phyloP scores from a whole-genome alignment of 2,888 invertebrate genomes.

The Apamea monoglypha region DNA sequence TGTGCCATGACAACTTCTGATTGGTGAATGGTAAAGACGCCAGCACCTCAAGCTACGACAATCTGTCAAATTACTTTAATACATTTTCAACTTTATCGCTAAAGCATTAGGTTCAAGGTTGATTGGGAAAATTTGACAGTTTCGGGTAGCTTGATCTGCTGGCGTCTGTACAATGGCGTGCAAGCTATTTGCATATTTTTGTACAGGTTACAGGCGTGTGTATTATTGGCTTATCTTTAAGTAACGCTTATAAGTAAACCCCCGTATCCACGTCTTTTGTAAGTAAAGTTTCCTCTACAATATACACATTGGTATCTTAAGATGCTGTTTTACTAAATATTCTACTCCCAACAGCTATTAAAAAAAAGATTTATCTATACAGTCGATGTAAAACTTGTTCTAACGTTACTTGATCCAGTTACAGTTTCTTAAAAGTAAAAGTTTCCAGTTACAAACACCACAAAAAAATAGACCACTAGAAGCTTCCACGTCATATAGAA shows the following conservation, averaged over 20 bases:
- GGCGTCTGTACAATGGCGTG: neutral
- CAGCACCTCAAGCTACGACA: too few species aligned
- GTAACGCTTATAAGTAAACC: neutral
- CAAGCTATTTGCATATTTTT: neutral
- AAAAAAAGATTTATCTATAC: slow-evolving; percentile 4
- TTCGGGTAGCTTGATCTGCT: too few species aligned
- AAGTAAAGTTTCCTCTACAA: neutral
- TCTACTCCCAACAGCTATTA: neutral
- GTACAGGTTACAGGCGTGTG: neutral
- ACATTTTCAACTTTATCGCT: too few species aligned
- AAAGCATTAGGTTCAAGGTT: too few species aligned
- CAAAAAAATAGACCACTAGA: slow-evolving; percentile 14
- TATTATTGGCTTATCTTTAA: too few species aligned
- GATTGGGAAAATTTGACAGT: too few species aligned
- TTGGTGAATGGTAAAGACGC: neutral
- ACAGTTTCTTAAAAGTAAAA: slow-evolving; percentile 42
- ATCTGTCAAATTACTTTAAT: too few species aligned
- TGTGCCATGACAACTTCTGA: neutral
- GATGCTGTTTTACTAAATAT: neutral
- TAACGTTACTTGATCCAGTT: neutral
- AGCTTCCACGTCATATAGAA: slow-evolving; percentile 40
- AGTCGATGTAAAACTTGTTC: neutral
- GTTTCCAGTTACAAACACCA: neutral
- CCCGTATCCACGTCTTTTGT: neutral
- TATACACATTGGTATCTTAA: neutral